These are phyloP conservation scores for Tadarida brasiliensis DNA, from an alignment of 2,797 vertebrate genomes.

Conservation along the genomic window DNA sequence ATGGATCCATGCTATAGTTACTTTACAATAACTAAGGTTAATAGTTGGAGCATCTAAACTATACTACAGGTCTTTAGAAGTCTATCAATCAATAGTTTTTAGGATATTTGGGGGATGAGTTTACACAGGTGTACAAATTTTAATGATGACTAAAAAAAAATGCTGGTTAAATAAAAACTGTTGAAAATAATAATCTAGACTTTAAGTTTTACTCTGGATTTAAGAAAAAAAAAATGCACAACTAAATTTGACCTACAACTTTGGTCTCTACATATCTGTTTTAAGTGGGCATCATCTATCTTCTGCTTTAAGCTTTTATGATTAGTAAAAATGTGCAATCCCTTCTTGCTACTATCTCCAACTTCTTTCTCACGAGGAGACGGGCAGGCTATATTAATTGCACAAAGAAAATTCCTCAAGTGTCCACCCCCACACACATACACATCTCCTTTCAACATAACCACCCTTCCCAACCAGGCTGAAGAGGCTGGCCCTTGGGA, in stretches of 20 bases:
- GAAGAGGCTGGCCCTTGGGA: neutral
- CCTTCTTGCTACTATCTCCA: neutral
- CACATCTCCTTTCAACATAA: neutral
- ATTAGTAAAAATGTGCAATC: slow-evolving; percentile 22
- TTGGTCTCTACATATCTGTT: neutral
- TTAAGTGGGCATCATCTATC: slow-evolving; percentile 1
- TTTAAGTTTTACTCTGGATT: slow-evolving; percentile 48
- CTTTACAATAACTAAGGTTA: slow-evolving; percentile 52
- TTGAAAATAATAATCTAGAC: neutral
- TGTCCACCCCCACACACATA: neutral
- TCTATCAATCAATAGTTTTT: neutral
- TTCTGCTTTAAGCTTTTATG: slow-evolving; percentile 29
- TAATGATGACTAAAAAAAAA: neutral
- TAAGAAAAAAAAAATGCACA: slow-evolving; percentile 29
- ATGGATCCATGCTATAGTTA: neutral
- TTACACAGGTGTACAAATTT: slow-evolving; percentile 48
- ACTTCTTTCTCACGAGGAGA: slow-evolving; percentile 31
- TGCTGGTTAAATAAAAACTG: neutral
- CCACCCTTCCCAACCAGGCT: neutral
- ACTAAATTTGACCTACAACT: slow-evolving; percentile 21
- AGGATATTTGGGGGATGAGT: neutral
- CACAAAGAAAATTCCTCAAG: neutral
- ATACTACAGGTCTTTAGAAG: slow-evolving; percentile 14
- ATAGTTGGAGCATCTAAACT: slow-evolving; percentile 5
- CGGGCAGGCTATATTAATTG: neutral